Percentiles rank a stretch among this genome's conserved stretches.
Evolutionary conservation across 2,888 invertebrate genomes (phyloP).

Genomic region (Piscicola geometra): DNA sequence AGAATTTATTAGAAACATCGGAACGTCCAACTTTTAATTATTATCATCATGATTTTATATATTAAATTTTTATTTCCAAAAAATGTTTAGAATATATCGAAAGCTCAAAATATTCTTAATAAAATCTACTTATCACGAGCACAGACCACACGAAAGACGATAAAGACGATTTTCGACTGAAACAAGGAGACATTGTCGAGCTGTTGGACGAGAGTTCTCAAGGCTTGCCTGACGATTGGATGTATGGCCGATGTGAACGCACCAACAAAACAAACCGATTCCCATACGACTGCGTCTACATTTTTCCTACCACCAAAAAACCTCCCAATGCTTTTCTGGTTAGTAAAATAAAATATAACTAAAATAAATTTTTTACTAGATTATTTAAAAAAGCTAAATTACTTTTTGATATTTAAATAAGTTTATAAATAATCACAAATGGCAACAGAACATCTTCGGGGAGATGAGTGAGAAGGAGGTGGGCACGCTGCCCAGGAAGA

Average conservation of each 20-base stretch:
- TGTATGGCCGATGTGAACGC: constrained; percentile 37
- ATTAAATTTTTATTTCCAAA: too few species aligned
- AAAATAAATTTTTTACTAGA: too few species aligned
- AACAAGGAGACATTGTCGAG: constrained; percentile 43
- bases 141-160: constrained; percentile 14
- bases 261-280: constrained; percentile 39
- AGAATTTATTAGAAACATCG: too few species aligned
- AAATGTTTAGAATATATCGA: too few species aligned
- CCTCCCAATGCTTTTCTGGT: constrained; percentile 44
- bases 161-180: constrained; percentile 38
- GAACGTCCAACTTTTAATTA: too few species aligned
- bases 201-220: constrained; percentile 41
- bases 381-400: too few species aligned
- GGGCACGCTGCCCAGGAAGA: constrained; percentile 41
- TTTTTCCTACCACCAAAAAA: constrained; percentile 42
- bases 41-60: too few species aligned
- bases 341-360: too few species aligned
- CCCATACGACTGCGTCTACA: constrained; percentile 43
- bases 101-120: too few species aligned
- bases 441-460: constrained; percentile 26
- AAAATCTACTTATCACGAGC: neutral
- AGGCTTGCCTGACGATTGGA: constrained; percentile 41
- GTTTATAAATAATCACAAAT: too few species aligned
- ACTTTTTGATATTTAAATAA: too few species aligned
- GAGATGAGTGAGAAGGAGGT: constrained; percentile 39